phyloP scores from a whole-genome alignment of 1,140 invertebrate genomes.

The Tetramorium parvispinum region DNA sequence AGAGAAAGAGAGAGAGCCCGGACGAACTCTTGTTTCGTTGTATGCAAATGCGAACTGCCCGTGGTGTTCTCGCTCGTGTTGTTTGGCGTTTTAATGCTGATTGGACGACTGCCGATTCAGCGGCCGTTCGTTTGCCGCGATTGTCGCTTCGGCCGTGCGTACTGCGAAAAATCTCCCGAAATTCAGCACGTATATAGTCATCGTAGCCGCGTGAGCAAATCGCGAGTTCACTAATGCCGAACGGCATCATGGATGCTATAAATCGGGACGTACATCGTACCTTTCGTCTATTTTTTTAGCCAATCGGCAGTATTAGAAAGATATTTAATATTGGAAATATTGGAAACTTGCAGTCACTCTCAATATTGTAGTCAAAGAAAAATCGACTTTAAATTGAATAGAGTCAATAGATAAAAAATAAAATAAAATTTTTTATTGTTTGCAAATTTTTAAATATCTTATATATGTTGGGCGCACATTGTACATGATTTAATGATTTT shows the following conservation, averaged over 20 bases:
- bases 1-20: background rate
- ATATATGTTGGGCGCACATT: too few species aligned
- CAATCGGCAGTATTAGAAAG: background rate
- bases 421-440: background rate
- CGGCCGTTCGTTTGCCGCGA: slow-evolving; percentile 82
- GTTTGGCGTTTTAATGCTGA: slow-evolving; percentile 85
- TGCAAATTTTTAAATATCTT: background rate
- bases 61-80: slow-evolving; percentile 81
- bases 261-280: background rate
- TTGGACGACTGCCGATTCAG: slow-evolving; percentile 85
- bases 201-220: slow-evolving; percentile 37
- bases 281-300: background rate
- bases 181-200: slow-evolving; percentile 52
- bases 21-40: slow-evolving; percentile 23
- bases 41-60: slow-evolving; percentile 66
- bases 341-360: background rate
- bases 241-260: slow-evolving; percentile 14
- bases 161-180: slow-evolving; percentile 77
- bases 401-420: background rate
- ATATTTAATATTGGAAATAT: background rate
- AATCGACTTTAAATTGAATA: background rate
- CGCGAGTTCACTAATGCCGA: slow-evolving; percentile 40
- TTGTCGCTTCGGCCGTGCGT: slow-evolving; percentile 73
- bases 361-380: background rate
- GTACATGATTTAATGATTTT: background rate